A percentile compares a stretch with the other conserved stretches of the same genome.
Evolutionary conservation across 2,888 invertebrate genomes (phyloP).

Genomic region (Callyntrura guangdongensis): DNA sequence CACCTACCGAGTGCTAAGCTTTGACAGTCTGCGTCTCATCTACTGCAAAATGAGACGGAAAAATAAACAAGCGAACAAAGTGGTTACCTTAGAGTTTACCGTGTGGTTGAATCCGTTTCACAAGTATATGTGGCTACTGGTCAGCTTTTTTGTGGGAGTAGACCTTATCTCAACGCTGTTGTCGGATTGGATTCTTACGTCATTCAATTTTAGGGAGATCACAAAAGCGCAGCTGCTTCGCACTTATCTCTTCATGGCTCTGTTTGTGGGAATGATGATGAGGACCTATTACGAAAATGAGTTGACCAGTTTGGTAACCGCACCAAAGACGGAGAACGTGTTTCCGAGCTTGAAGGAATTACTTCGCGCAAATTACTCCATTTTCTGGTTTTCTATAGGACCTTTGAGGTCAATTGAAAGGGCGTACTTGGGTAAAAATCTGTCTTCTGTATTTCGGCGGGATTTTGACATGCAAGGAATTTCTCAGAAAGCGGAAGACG

Average conservation of each 20-base stretch:
- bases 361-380: neutral
- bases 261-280: constrained; percentile 28
- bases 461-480: neutral
- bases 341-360: neutral
- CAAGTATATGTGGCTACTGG: neutral
- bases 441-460: neutral
- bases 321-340: neutral
- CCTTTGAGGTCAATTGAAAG: neutral
- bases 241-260: constrained; percentile 6
- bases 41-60: constrained; percentile 10
- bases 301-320: constrained; percentile 27
- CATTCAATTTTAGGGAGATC: no score
- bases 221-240: no score
- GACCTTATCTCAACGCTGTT: neutral
- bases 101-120: constrained; percentile 8
- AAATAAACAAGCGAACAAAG: neutral
- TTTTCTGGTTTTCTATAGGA: neutral
- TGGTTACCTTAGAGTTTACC: neutral
- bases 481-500: neutral
- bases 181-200: no score
- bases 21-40: neutral
- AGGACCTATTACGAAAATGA: constrained; percentile 47
- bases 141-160: neutral
- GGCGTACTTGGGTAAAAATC: no score
- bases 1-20: neutral